phyloP scores from a whole-genome alignment of 2,888 invertebrate genomes.

The Thereva unica region DNA sequence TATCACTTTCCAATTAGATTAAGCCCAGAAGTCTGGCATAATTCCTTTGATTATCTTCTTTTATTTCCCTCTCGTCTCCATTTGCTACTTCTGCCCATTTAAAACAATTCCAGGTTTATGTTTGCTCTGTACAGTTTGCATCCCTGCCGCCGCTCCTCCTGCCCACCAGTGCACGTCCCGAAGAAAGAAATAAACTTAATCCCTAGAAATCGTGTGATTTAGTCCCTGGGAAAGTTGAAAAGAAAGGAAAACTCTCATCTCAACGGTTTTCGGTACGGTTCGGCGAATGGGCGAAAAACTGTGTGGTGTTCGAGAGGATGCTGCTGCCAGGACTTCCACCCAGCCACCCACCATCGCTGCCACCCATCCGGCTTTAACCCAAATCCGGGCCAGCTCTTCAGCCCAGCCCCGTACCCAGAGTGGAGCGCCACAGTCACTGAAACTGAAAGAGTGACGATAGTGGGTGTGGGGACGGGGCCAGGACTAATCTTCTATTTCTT shows the following conservation, averaged over 20 bases:
- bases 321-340: slow-evolving; percentile 1
- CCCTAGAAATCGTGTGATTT: slow-evolving; percentile 42
- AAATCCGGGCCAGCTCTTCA: too few species aligned
- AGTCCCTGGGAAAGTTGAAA: slow-evolving; percentile 36
- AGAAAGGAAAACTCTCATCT: slow-evolving; percentile 24
- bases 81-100: slow-evolving; percentile 37
- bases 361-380: too few species aligned
- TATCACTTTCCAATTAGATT: slow-evolving; percentile 40
- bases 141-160: slow-evolving; percentile 24
- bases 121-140: slow-evolving; percentile 33
- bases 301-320: not conserved
- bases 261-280: slow-evolving; percentile 8
- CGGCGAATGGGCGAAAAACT: slow-evolving; percentile 22
- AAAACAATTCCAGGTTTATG: slow-evolving; percentile 42
- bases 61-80: slow-evolving; percentile 27
- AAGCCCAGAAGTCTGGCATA: slow-evolving; percentile 36
- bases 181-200: slow-evolving; percentile 42
- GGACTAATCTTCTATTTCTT: slow-evolving; percentile 43
- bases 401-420: too few species aligned
- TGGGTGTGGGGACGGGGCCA: slow-evolving; percentile 21
- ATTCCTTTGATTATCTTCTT: slow-evolving; percentile 40
- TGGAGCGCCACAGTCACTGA: not conserved
- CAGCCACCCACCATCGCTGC: too few species aligned
- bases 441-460: slow-evolving; percentile 9
- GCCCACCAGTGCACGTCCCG: slow-evolving; percentile 30